Conservation (phyloP, 1,140 invertebrate genomes). For the Drosophila gunungcola region DNA sequence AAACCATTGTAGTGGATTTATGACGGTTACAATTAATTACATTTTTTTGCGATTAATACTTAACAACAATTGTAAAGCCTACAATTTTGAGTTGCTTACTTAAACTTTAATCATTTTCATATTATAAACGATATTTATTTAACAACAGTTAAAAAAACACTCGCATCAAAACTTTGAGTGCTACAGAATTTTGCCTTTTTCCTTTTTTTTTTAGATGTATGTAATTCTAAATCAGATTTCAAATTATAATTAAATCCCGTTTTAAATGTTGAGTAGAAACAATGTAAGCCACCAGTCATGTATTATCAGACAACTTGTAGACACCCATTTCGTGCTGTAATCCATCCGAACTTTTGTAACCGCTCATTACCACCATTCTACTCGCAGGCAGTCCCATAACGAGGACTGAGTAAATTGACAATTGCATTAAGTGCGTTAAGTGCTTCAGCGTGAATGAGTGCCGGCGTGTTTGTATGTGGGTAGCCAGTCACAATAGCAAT, state of each 20-base stretch:
- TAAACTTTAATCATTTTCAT: no score
- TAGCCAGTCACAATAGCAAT: conserved; percentile 15
- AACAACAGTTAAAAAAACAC: no score
- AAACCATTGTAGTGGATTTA: no score
- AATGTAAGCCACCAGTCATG: not conserved
- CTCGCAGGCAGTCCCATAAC: conserved; percentile 10
- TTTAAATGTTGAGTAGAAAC: not conserved
- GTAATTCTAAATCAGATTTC: no score
- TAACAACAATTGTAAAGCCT: no score
- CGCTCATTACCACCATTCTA: conserved; percentile 36
- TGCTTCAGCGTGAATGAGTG: conserved; percentile 38
- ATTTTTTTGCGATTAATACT: no score
- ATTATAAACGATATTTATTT: no score
- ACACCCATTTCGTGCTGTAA: not conserved
- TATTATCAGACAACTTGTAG: not conserved
- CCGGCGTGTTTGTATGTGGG: not conserved
- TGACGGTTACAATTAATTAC: no score
- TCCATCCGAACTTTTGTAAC: conserved; percentile 7
- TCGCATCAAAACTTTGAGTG: no score
- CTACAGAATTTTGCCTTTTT: no score
- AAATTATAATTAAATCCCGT: not conserved
- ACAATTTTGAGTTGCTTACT: no score
- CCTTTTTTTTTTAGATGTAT: no score
- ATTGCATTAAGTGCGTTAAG: conserved; percentile 75
- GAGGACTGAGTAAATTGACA: conserved; percentile 65